Evolutionary conservation across 1,140 invertebrate species (phyloP), one percentile per base, ranked within the genome.

Genomic region (Agrilus planipennis): DNA sequence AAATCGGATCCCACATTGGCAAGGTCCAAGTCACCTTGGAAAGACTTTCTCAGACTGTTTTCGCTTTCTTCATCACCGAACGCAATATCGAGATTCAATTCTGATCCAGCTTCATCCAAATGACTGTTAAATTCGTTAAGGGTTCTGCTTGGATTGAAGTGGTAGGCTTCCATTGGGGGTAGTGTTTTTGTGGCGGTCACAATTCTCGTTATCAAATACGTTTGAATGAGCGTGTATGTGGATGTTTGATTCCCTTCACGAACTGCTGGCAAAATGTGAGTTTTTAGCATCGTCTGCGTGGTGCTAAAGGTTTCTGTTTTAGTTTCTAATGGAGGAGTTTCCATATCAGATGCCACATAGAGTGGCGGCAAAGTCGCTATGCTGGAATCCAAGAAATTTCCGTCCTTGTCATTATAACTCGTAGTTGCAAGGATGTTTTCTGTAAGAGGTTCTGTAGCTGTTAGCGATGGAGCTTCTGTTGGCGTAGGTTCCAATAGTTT

Each of bases 291-390:
- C 1, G 79, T 75, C 61, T 89, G 83, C 0, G 85, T 89, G 4
- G 87, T 89, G 42, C 85, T 89, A 64, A 89, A 90, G 1, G 84
- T 87, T 64, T 91, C 86, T 0, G 84, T 89, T n/a, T 88, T 65
- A 0, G 85, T 91, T 66, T 89, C 83, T 36, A 91, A 58, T 1
- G 84, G 81, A 15, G 82, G 84, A 1, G 82, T 89, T 49, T 81
- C 81, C 46, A 76, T 71, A 42, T 79, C 77, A 9, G 75, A 73
- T 5, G 79, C 76, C 9, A 89, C 63, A 25, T 77, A 76, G 46
- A 90, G 76, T 1, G 85, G 74, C 10, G 85, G 86, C 2, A 90
- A 64, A 1, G 85, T 89, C 9, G 79, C 84, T 25, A 89, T 75
- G 39, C 79, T 83, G 2, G 81, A 81, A 58, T 82, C 80, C 23